phyloP scores from a whole-genome alignment of 2,113 vertebrate species.

The Ictalurus punctatus region DNA sequence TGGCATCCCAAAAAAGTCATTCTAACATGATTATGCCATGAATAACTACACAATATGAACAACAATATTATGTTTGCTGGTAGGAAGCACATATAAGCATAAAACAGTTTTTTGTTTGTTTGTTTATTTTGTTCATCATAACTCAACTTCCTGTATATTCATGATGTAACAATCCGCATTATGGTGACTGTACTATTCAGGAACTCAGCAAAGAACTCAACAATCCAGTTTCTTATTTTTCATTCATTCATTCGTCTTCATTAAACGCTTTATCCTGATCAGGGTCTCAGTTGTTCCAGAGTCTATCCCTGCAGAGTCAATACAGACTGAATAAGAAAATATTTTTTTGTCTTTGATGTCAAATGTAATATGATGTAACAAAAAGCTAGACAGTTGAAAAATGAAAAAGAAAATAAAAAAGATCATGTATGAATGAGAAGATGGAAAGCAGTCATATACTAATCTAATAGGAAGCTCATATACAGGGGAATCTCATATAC shows the following conservation, averaged over 20 bases:
- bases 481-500: too few species aligned
- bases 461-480: too few species aligned
- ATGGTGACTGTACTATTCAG: background rate
- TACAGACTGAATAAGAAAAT: too few species aligned
- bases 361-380: too few species aligned
- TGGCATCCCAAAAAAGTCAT: background rate
- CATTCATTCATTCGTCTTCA: background rate
- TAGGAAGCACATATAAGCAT: background rate
- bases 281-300: background rate
- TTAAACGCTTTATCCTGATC: background rate
- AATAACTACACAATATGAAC: background rate
- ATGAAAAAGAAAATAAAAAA: too few species aligned
- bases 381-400: too few species aligned
- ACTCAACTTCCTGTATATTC: background rate
- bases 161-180: too few species aligned
- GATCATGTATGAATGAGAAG: too few species aligned
- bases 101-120: background rate
- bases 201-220: too few species aligned
- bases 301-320: too few species aligned
- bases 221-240: background rate
- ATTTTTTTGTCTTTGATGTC: too few species aligned
- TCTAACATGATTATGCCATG: background rate
- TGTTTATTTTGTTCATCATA: background rate
- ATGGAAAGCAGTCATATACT: too few species aligned
- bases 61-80: background rate